Conservation (phyloP, 2,797 vertebrate species). For the Gymnothorax javanicus region DNA sequence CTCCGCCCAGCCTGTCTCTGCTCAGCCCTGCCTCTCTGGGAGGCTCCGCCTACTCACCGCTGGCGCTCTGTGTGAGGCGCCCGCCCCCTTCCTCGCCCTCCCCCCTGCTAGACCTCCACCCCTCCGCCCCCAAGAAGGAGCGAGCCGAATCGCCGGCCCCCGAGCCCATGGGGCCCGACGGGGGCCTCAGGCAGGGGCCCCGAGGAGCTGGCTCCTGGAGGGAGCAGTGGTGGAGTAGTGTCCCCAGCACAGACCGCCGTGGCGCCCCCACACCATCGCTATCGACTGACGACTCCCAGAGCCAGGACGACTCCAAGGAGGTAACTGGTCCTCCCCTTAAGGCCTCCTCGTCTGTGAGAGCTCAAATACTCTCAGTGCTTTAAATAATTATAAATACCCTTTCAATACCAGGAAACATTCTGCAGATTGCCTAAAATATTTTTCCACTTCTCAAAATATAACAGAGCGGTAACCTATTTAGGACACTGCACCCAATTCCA, state of each 20-base stretch:
- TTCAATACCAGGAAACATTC: background rate
- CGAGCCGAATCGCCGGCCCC: conserved; percentile 70
- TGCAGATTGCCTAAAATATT: background rate
- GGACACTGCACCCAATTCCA: too few relatives aligned
- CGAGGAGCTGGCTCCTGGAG: conserved; percentile 82
- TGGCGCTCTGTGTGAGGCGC: conserved; percentile 90
- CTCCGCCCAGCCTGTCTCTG: conserved; percentile 72
- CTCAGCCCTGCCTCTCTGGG: conserved; percentile 69
- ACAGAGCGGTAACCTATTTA: too few relatives aligned
- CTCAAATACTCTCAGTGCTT: background rate
- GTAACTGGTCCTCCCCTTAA: conserved; percentile 49
- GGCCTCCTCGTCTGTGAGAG: background rate
- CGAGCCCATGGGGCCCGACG: conserved; percentile 70
- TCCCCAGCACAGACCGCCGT: conserved; percentile 81
- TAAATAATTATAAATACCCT: background rate
- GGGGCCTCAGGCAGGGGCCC: conserved; percentile 58
- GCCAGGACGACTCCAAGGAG: conserved; percentile 73
- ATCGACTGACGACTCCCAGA: conserved; percentile 78
- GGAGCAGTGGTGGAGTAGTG: conserved; percentile 91
- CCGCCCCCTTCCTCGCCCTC: conserved; percentile 73
- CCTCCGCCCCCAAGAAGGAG: conserved; percentile 82
- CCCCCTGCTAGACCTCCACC: conserved; percentile 79
- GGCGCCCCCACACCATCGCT: conserved; percentile 64
- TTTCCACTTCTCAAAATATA: background rate
- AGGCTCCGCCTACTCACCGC: conserved; percentile 82